Percentiles rank a stretch among this genome's conserved stretches.
phyloP scores from a whole-genome alignment of 92 coral and sea anemone genomes.

The Scolanthus callimorphus region DNA sequence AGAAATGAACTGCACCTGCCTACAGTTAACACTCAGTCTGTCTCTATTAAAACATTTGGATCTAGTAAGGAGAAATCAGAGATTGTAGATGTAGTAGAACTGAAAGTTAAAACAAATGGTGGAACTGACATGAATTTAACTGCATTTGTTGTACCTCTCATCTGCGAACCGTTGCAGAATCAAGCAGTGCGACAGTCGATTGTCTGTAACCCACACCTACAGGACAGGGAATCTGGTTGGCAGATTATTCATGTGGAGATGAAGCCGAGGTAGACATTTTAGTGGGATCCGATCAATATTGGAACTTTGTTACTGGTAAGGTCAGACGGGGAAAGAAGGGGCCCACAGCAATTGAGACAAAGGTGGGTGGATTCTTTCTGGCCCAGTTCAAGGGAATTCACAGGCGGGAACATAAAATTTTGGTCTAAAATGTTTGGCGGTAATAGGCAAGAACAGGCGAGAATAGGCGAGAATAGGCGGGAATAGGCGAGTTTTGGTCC shows the following conservation, averaged over 20 bases:
- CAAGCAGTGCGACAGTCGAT: not conserved
- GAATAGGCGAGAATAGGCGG: no score
- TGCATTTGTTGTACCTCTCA: slow-evolving; percentile 21
- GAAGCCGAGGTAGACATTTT: slow-evolving; percentile 24
- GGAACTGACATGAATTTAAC: slow-evolving; percentile 1
- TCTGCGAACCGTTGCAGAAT: slow-evolving; percentile 23
- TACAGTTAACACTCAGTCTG: slow-evolving; percentile 21
- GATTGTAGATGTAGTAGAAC: slow-evolving; percentile 22
- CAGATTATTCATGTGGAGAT: slow-evolving; percentile 4
- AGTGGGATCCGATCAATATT: slow-evolving; percentile 24
- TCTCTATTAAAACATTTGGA: slow-evolving; percentile 46
- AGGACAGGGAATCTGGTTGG: not conserved
- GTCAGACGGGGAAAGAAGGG: slow-evolving; percentile 14
- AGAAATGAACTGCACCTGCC: slow-evolving; percentile 24
- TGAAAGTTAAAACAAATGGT: slow-evolving; percentile 8
- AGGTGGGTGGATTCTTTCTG: slow-evolving; percentile 43
- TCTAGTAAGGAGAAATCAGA: slow-evolving; percentile 21
- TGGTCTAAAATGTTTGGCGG: no score
- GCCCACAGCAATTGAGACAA: slow-evolving; percentile 39
- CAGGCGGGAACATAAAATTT: slow-evolving; percentile 2
- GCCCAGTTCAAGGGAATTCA: slow-evolving; percentile 24
- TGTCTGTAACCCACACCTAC: not conserved
- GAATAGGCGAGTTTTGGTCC: no score
- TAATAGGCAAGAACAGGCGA: no score
- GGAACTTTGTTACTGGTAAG: slow-evolving; percentile 26